A percentile compares a stretch with the other conserved stretches of the same genome.
phyloP scores from a whole-genome alignment of 2,888 invertebrate genomes.

The Malacosoma neustria region DNA sequence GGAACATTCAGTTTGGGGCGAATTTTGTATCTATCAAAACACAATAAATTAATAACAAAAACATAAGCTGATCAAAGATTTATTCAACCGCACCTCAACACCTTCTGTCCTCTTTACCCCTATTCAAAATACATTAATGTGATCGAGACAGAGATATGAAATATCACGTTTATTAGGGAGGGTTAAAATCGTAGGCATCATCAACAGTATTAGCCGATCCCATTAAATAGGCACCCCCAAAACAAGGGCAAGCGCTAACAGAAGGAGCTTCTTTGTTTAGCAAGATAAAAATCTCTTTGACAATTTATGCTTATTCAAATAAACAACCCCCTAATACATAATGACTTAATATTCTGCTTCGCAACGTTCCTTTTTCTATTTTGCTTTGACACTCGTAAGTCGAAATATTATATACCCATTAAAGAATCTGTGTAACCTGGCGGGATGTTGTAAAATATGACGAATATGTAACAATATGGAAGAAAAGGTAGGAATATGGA shows the following conservation, averaged over 20 bases:
- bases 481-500: too few relatives aligned
- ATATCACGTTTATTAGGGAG: conserved; percentile 52
- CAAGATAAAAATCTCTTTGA: conserved; percentile 73
- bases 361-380: not conserved
- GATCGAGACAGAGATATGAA: conserved; percentile 25
- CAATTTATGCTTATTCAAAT: conserved; percentile 74
- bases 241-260: conserved; percentile 62
- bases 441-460: too few relatives aligned
- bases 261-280: conserved; percentile 68
- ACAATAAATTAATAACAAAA: conserved; percentile 20
- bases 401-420: too few relatives aligned
- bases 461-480: too few relatives aligned
- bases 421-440: too few relatives aligned
- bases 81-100: conserved; percentile 39
- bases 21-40: too few relatives aligned
- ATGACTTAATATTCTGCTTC: conserved; percentile 47
- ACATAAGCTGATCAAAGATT: conserved; percentile 44
- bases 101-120: conserved; percentile 13
- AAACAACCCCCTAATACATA: conserved; percentile 60
- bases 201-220: conserved; percentile 69
- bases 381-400: too few relatives aligned
- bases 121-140: conserved; percentile 1
- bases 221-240: conserved; percentile 57
- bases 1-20: too few relatives aligned
- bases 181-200: conserved; percentile 59